phyloP scores from a whole-genome alignment of 2,888 invertebrate genomes.

The Drosophila niveifrons region DNA sequence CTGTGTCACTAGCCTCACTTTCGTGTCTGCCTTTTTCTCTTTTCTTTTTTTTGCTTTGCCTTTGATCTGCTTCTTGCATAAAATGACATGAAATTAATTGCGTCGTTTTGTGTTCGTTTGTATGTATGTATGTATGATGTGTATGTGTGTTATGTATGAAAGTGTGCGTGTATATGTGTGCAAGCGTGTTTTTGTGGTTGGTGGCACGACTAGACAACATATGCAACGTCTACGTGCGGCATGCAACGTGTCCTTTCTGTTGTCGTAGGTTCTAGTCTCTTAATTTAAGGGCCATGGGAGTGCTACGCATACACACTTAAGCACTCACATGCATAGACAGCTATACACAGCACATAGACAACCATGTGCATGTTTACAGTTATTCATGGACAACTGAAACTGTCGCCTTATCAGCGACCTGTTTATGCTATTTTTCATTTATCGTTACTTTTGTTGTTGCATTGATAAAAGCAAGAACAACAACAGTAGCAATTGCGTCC shows the following conservation, averaged over 20 bases:
- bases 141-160: slow-evolving; percentile 5
- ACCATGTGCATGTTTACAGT: slow-evolving; percentile 20
- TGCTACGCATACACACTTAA: background rate
- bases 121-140: background rate
- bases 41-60: slow-evolving; percentile 20
- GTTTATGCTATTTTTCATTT: slow-evolving; percentile 53
- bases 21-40: slow-evolving; percentile 3
- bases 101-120: slow-evolving; percentile 15
- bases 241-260: slow-evolving; percentile 42
- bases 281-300: background rate
- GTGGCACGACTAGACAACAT: slow-evolving; percentile 31
- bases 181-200: slow-evolving; percentile 14
- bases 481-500: slow-evolving; percentile 26
- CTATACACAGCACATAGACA: slow-evolving; percentile 1
- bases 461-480: slow-evolving; percentile 44
- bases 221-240: slow-evolving; percentile 62
- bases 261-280: slow-evolving; percentile 56
- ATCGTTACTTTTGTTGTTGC: slow-evolving; percentile 34
- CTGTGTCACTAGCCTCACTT: slow-evolving; percentile 18
- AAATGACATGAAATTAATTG: slow-evolving; percentile 51
- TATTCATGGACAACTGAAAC: slow-evolving; percentile 44
- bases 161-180: background rate
- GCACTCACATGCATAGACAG: slow-evolving; percentile 1
- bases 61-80: slow-evolving; percentile 31
- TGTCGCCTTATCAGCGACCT: slow-evolving; percentile 51